Evolutionary conservation across 1,140 invertebrate species (phyloP).

Genomic region (Telenomus remus): DNA sequence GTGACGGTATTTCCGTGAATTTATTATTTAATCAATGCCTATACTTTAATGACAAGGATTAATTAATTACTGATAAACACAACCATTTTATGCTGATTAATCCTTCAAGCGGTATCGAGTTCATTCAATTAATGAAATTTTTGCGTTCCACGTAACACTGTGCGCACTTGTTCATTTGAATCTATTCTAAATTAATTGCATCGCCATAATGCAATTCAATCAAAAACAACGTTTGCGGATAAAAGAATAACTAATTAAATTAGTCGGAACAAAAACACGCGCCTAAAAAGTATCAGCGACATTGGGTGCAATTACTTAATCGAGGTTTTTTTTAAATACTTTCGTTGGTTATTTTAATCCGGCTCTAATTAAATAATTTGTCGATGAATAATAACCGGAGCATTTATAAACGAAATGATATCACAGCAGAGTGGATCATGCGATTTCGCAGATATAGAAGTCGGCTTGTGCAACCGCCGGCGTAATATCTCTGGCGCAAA

Average conservation of each 20-base stretch:
- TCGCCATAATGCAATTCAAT: no score
- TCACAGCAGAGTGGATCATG: constrained; percentile 15
- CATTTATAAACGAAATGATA: constrained; percentile 31
- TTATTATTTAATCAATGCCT: not conserved
- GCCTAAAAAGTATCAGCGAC: no score
- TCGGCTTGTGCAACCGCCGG: constrained; percentile 11
- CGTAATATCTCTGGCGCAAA: constrained; percentile 58
- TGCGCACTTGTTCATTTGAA: no score
- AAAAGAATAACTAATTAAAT: no score
- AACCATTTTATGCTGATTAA: not conserved
- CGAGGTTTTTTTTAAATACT: no score
- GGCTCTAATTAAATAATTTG: not conserved
- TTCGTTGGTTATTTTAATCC: no score
- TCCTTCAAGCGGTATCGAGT: not conserved
- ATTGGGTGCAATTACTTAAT: no score
- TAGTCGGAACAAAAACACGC: no score
- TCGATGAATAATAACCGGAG: not conserved
- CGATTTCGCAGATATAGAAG: constrained; percentile 46
- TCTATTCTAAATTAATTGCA: no score
- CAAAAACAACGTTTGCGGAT: no score
- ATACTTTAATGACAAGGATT: not conserved
- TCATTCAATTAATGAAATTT: not conserved
- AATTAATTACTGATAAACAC: not conserved
- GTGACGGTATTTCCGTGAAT: not conserved
- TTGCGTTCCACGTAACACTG: not conserved